Evolutionary conservation across 2,888 invertebrate species (phyloP), one percentile per base, ranked within the genome.

Genomic region (Teinopalpus imperialis): DNA sequence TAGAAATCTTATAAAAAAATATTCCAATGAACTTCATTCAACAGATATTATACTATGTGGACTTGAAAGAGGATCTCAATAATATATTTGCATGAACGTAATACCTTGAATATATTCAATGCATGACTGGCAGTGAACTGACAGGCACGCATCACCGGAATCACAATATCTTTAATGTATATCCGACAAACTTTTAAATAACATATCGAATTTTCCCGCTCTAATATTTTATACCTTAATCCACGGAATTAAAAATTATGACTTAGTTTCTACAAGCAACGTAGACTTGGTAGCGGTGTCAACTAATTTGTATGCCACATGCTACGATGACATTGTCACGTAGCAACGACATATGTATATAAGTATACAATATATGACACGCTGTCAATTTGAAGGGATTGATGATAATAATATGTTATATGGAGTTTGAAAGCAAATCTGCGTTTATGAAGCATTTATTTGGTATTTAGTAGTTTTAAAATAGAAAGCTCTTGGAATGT

Each of bases 251-350:
- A 63, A 56, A 52, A 56, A 55, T 49, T 54, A 49, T 51, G 54
- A 6, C 51, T 51, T 9, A 26, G 44, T 36, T 52, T 46, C 46
- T 26, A 24, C 29, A 37, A 34, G 44, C 41, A 10, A 40, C 49
- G 37, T 30, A 34, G 42, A 52, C 52, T 61, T 42, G 52, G 51
- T 56, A 53, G 52, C 49, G 49, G 53, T 53, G 21, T 35, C 30
- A 51, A 49, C 57, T 66, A 60, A 69, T 76, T 73, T 61, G 70
- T 69, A 76, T 77, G 66, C 76, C 9, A 30, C 49, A 54, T 57
- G 61, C 66, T 57, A 56, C 57, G 55, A 57, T 72, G 70, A 73
- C 70, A 71, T 73, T 66, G 71, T 74, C 74, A 73, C 75, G 75
- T 74, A 72, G 52, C 49, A 53, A 48, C 54, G 53, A 64, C 65